Conservation (phyloP, 1,140 invertebrate genomes). For the Paralvinella palmiformis region DNA sequence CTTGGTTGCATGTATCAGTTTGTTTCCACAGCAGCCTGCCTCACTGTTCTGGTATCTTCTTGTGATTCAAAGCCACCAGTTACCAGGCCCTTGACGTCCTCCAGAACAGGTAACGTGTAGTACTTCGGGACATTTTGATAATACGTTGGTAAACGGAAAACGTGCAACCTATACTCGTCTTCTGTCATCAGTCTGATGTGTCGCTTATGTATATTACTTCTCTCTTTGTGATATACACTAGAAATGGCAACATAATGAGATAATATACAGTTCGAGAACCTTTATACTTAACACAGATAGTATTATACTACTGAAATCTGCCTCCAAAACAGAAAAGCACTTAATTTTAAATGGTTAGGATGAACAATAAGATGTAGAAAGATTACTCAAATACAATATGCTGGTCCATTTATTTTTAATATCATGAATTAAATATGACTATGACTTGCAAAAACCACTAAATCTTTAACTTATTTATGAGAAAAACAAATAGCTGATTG, state of each 20-base stretch:
- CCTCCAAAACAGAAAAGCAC: not conserved
- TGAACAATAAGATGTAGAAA: not conserved
- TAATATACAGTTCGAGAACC: too few relatives aligned
- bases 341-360: not conserved
- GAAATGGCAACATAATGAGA: slow-evolving; percentile 18
- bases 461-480: not conserved
- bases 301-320: not conserved
- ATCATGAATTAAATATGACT: not conserved
- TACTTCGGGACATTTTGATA: too few relatives aligned
- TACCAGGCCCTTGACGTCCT: too few relatives aligned
- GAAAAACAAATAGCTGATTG: not conserved
- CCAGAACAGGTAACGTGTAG: too few relatives aligned
- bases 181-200: too few relatives aligned
- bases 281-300: not conserved
- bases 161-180: too few relatives aligned
- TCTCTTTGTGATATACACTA: slow-evolving; percentile 37
- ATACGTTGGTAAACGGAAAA: too few relatives aligned
- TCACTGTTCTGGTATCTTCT: too few relatives aligned
- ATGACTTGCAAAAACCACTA: not conserved
- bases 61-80: too few relatives aligned
- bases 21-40: too few relatives aligned
- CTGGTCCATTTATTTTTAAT: not conserved
- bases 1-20: too few relatives aligned
- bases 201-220: too few relatives aligned
- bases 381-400: not conserved